Percentiles rank a stretch among this genome's conserved stretches.
These are phyloP conservation scores for Xanthia icteritia DNA, from an alignment of 2,888 invertebrate species.

Conservation along the genomic window DNA sequence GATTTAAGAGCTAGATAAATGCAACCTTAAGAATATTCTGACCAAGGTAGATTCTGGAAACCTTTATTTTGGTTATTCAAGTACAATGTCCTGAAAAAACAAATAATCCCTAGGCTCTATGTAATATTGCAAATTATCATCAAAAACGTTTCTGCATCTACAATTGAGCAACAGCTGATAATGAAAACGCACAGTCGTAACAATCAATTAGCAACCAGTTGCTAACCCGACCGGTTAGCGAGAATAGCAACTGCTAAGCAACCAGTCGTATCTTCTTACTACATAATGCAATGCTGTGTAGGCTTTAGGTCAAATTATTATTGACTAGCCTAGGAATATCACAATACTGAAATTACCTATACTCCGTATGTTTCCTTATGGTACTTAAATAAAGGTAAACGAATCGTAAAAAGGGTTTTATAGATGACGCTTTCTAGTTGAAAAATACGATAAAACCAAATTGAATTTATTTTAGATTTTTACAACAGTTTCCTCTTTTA, in stretches of 20 bases:
- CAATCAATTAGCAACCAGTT: slow-evolving; percentile 23
- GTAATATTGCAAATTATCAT: background rate
- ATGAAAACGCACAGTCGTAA: slow-evolving; percentile 26
- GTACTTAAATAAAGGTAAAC: too few relatives aligned
- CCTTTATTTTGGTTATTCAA: background rate
- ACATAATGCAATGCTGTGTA: slow-evolving; percentile 9
- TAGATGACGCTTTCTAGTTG: too few relatives aligned
- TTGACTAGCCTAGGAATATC: slow-evolving; percentile 2
- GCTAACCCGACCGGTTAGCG: slow-evolving; percentile 16
- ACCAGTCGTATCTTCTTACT: slow-evolving; percentile 24
- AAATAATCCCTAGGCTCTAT: background rate
- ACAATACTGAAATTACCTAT: background rate
- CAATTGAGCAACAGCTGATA: slow-evolving; percentile 27
- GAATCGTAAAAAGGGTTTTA: too few relatives aligned
- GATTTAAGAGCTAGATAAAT: background rate
- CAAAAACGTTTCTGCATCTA: background rate
- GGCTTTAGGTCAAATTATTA: slow-evolving; percentile 15
- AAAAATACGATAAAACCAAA: too few relatives aligned
- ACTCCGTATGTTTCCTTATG: too few relatives aligned
- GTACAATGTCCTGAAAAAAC: background rate
- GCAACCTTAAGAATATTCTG: background rate
- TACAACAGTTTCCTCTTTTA: too few relatives aligned
- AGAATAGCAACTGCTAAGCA: slow-evolving; percentile 7
- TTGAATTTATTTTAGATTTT: too few relatives aligned
- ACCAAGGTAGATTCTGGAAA: background rate